Evolutionary conservation across 2,797 vertebrate species (phyloP), one percentile per base, ranked within the genome.

Genomic region (Florisuga fusca): DNA sequence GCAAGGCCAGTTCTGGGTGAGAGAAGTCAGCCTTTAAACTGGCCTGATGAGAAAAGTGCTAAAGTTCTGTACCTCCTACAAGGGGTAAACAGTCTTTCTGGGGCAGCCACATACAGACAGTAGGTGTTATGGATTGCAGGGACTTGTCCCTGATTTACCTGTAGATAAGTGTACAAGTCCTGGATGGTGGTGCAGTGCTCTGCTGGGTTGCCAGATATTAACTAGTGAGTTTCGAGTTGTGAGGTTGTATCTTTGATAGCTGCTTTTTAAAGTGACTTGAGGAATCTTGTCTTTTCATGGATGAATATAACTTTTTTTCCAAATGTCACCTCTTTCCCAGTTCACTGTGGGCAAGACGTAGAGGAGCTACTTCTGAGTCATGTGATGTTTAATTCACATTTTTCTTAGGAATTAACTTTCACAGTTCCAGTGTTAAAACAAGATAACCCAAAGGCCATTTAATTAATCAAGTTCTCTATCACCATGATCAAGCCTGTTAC

Each of bases 1-100:
- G 8, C 7, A 2, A 5, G 25, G n/a, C 10, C 7, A 3, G 43
- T 4, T 2, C 2, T 2, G 6, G 1, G 23, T 9, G 2, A 19
- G 33, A n/a, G 18, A 16, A 7, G 1, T 4, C 9, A 3, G 4
- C 31, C n/a, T 57, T 33, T 33, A 9, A 8, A 25, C n/a, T 27
- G 36, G 31, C 11, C 54, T 1, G 2, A 4, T 2, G 31, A 23
- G 53, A 23, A 6, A 25, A 15, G 38, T 4, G 45, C 33, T 19
- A 31, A 36, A n/a, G 57, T 33, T 61, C 5, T 3, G 41, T 26
- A 8, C n/a, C 45, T 21, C n/a, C 48, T 23, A 4, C 36, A 6
- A 20, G 54, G 77, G 41, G 12, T 27, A 10, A 51, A 9, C 14
- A 27, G 21, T 6, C 0, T 22, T 51, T 4, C 9, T 0, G 7